Conservation (phyloP, 1,140 invertebrate species). For the Hesperophylax magnus region DNA sequence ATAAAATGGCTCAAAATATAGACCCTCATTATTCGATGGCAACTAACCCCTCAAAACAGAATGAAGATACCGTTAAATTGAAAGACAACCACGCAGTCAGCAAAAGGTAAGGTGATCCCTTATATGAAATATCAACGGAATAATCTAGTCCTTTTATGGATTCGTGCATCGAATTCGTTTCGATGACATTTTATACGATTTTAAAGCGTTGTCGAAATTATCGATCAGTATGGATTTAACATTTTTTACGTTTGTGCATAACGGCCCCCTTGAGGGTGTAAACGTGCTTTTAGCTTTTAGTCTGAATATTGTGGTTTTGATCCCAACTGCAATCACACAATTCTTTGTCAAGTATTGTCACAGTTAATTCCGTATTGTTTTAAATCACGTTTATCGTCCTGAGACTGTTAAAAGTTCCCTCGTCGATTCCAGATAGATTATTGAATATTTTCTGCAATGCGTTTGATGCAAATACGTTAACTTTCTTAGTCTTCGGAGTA, state of each 20-base stretch:
- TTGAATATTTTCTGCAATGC: no score
- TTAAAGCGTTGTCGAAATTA: constrained; percentile 31
- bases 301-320: no score
- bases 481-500: no score
- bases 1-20: constrained; percentile 85
- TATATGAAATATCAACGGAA: constrained; percentile 27
- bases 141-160: constrained; percentile 31
- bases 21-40: constrained; percentile 82
- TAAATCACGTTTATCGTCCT: no score
- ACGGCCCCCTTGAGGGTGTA: no score
- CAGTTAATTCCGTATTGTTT: no score
- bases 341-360: no score
- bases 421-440: no score
- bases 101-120: constrained; percentile 78
- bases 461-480: no score
- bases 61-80: constrained; percentile 79
- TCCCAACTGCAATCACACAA: no score
- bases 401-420: no score
- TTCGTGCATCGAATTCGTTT: not conserved
- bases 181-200: not conserved
- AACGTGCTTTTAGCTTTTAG: no score
- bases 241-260: constrained; percentile 29
- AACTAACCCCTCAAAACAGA: constrained; percentile 78
- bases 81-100: constrained; percentile 89
- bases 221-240: constrained; percentile 31